Base-by-base conservation (phyloP, 2,888 invertebrate species). In the Acrobasis consociella region DNA sequence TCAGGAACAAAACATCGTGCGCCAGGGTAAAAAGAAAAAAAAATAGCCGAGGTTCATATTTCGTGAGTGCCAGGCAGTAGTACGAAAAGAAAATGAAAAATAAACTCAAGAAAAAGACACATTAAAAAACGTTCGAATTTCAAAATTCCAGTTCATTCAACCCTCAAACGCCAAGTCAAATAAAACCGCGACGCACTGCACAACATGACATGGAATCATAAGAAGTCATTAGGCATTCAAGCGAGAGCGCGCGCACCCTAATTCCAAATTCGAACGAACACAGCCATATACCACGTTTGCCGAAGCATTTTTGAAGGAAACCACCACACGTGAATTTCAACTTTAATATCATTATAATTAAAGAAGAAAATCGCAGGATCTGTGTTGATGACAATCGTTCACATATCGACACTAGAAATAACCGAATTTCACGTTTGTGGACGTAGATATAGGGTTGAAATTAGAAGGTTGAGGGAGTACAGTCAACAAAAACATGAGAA, bases 141-240 rank as follows among this genome's bases (percentile, higher is more conserved):
- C 66, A 65, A 69, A 74, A 71, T 73, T 70, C 74, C 46, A 84
- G 78, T 78, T 74, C 72, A 66, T 76, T 70, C 76, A 77, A 80
- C 84, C 82, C 82, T 78, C 77, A 67, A 70, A 71, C 62, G 77
- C 77, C 73, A 78, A 82, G 79, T 85, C 85, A 86, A 86, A 86
- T 81, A 84, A 82, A 83, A 77, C 75, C 74, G 82, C 83, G 84
- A 78, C 82, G 82, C 80, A 83, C 56, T 56, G 56, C 85, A 81
- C 84, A 85, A 89, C 85, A 85, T 86, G 89, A 88, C 91, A 87
- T 86, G 85, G 74, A 87, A 89, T 89, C 90, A 90, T 90, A 89
- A 91, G 87, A 90, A 90, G 89, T 91, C 91, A 89, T 91, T 90
- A 91, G 81, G 83, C 84, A 87, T 84, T 82, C 86, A 79, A 82